A percentile compares a stretch with the other conserved stretches of the same genome.
phyloP scores from a whole-genome alignment of 2,888 invertebrate species.

The Drosophila koepferae region DNA sequence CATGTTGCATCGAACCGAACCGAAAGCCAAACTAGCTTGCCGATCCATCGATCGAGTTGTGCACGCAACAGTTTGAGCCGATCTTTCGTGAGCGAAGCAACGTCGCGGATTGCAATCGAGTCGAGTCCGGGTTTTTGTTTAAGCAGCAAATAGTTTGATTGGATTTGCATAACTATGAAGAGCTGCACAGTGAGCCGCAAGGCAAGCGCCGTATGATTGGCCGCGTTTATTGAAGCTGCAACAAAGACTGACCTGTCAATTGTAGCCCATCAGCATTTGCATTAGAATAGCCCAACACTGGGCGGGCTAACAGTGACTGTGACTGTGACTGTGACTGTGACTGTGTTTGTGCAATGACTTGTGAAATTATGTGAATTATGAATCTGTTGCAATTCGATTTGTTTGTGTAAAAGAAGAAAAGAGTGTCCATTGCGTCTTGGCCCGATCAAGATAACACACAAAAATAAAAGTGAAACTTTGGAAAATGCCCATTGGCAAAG shows the following conservation, averaged over 20 bases:
- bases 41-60: conserved; percentile 1
- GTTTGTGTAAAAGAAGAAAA: conserved; percentile 8
- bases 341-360: conserved; percentile 23
- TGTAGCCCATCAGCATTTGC: conserved; percentile 46
- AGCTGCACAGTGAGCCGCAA: conserved; percentile 16
- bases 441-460: conserved; percentile 11
- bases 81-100: conserved; percentile 56
- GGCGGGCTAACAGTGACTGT: conserved; percentile 9
- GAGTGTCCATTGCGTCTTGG: not conserved
- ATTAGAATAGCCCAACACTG: conserved; percentile 40
- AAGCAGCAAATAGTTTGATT: not conserved
- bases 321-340: conserved; percentile 1
- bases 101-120: conserved; percentile 24
- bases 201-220: conserved; percentile 18
- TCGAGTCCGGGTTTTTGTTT: not conserved
- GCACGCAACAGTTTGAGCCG: conserved; percentile 68
- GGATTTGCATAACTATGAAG: conserved; percentile 40
- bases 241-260: conserved; percentile 42
- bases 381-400: conserved; percentile 53
- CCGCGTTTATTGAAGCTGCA: conserved; percentile 17
- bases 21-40: conserved; percentile 16
- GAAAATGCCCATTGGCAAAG: conserved; percentile 80
- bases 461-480: conserved; percentile 25
- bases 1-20: conserved; percentile 32
- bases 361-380: conserved; percentile 41